These are phyloP conservation scores for Apamea crenata DNA, from an alignment of 2,888 invertebrate genomes.

Conservation along the genomic window DNA sequence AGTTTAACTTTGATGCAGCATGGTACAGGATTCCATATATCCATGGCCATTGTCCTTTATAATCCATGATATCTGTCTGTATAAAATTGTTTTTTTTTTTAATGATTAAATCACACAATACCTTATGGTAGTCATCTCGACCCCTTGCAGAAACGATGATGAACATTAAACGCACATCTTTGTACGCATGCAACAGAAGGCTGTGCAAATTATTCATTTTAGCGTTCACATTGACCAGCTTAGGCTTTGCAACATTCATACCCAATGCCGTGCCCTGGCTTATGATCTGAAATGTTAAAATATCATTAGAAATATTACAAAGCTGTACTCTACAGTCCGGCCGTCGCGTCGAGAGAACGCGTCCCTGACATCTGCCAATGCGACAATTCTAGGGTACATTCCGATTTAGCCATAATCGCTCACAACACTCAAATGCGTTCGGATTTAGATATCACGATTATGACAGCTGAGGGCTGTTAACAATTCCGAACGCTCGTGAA, in stretches of 20 bases:
- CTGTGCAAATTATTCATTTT: constrained; percentile 69
- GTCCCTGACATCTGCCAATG: background rate
- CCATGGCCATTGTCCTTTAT: no score
- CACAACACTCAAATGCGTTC: no score
- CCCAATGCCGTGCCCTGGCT: constrained; percentile 78
- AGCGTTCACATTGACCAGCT: constrained; percentile 71
- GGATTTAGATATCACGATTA: no score
- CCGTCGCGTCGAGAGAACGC: background rate
- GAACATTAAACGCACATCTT: constrained; percentile 89
- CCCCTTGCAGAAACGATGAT: constrained; percentile 89
- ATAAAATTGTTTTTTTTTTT: background rate
- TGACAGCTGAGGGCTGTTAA: no score
- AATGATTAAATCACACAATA: constrained; percentile 53
- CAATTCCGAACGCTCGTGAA: no score
- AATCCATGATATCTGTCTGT: background rate
- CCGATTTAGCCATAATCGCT: no score
- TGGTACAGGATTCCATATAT: no score
- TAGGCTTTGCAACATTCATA: constrained; percentile 77
- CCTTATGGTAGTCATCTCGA: constrained; percentile 87
- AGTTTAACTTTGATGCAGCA: no score
- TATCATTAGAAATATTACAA: background rate
- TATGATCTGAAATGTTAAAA: constrained; percentile 73
- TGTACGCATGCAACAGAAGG: constrained; percentile 69
- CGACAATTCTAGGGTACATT: background rate
- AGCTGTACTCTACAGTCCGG: background rate